phyloP scores from a whole-genome alignment of 2,888 invertebrate genomes.

The Aplocera efformata region DNA sequence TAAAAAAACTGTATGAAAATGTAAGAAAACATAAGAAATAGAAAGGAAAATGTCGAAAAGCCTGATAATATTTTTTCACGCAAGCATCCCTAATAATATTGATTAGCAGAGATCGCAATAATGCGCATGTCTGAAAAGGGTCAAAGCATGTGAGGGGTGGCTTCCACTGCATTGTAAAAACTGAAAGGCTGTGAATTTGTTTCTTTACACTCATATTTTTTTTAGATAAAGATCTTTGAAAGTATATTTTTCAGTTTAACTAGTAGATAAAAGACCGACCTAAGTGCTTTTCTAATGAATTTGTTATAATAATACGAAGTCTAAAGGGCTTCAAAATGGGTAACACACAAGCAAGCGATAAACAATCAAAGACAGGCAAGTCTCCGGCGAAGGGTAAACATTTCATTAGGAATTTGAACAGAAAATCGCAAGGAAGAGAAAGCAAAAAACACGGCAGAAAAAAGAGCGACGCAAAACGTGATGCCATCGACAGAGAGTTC shows the following conservation, averaged over 20 bases:
- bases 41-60: neutral
- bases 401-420: conserved; percentile 75
- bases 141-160: conserved; percentile 20
- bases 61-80: conserved; percentile 13
- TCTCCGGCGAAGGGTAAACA: conserved; percentile 80
- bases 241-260: conserved; percentile 3
- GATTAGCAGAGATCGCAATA: conserved; percentile 29
- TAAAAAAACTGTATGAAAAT: no score
- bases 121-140: conserved; percentile 40
- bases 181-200: conserved; percentile 52
- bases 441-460: conserved; percentile 67
- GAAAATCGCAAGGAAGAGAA: conserved; percentile 63
- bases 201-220: conserved; percentile 31
- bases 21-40: no score
- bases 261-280: conserved; percentile 9
- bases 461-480: conserved; percentile 62
- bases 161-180: conserved; percentile 19
- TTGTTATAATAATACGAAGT: neutral
- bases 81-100: conserved; percentile 32
- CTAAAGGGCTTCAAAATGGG: conserved; percentile 77
- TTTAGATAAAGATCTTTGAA: conserved; percentile 6
- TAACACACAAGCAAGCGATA: conserved; percentile 76
- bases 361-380: conserved; percentile 74
- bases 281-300: no score
- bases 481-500: conserved; percentile 55